Base-by-base conservation (phyloP, 2,888 invertebrate genomes). In the Euplexia lucipara region DNA sequence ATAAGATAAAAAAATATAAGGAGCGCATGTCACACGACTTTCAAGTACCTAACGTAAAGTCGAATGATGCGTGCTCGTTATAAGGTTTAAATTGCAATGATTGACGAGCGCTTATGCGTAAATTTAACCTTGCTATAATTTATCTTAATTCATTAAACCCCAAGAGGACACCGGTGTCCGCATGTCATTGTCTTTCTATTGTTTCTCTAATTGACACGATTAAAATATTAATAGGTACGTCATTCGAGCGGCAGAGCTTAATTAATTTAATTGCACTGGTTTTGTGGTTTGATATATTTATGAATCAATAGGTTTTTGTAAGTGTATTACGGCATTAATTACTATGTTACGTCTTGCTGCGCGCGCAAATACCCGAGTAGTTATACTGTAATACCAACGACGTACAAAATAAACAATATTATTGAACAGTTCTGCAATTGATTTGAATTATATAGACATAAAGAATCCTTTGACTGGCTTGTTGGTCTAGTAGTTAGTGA, bases 221-320 rank as follows among this genome's bases (percentile, higher is more conserved):
- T n/a, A n/a, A n/a, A n/a, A n/a, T n/a, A n/a, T n/a, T n/a, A n/a
- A n/a, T n/a, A n/a, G n/a, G n/a, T n/a, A n/a, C n/a, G 70, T 45
- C 70, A 59, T 37, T 42, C 16, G 10, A n/a, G n/a, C n/a, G n/a
- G 30, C 9, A 30, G 20, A 34, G 2, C 4, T 26, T 14, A 9
- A 5, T 54, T 0, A 26, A 20, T 37, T 30, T 35, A 30, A 10
- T 39, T 12, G 12, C 26, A 49, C n/a, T 26, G 5, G 22, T 22
- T 68, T 45, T 70, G 34, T 47, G 45, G 62, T 70, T 47, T 30
- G 0, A 59, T n/a, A n/a, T n/a, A n/a, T n/a, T n/a, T n/a, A n/a
- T n/a, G n/a, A n/a, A n/a, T n/a, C n/a, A n/a, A n/a, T n/a, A n/a
- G n/a, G n/a, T n/a, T n/a, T n/a, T n/a, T n/a, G n/a, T n/a, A n/a